Percentiles rank a stretch among this genome's conserved stretches.
phyloP scores from a whole-genome alignment of 53 echinoderm and acorn worm genomes.

The Arbacia lixula region DNA sequence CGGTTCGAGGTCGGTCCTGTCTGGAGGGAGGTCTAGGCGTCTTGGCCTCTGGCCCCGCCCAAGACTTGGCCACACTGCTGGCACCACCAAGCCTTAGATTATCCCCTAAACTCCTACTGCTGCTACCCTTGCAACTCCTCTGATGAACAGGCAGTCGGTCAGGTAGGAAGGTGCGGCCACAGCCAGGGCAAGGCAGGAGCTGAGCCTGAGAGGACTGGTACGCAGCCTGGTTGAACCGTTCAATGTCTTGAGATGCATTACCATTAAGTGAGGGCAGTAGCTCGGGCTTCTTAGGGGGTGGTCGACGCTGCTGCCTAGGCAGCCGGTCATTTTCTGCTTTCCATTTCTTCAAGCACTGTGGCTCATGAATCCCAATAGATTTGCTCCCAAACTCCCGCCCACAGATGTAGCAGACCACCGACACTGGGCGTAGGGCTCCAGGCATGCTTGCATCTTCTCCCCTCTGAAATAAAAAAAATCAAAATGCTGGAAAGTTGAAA shows the following conservation, averaged over 20 bases:
- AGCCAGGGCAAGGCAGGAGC: slow-evolving; percentile 84
- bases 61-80: slow-evolving; percentile 59
- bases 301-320: slow-evolving; percentile 83
- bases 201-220: slow-evolving; percentile 77
- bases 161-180: slow-evolving; percentile 92
- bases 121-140: slow-evolving; percentile 62
- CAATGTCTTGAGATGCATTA: slow-evolving; percentile 20
- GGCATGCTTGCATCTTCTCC: no score
- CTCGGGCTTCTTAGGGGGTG: slow-evolving; percentile 79
- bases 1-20: slow-evolving; percentile 71
- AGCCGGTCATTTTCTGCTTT: slow-evolving; percentile 79
- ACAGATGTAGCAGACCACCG: slow-evolving; percentile 96
- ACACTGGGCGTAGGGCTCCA: slow-evolving; percentile 63
- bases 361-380: slow-evolving; percentile 97
- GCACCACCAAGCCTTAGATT: slow-evolving; percentile 4
- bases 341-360: slow-evolving; percentile 96
- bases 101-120: no score
- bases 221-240: slow-evolving; percentile 86
- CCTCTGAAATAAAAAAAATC: no score
- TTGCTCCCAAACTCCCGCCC: slow-evolving; percentile 95
- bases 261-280: slow-evolving; percentile 12
- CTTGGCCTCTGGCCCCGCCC: slow-evolving; percentile 62
- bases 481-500: no score
- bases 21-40: slow-evolving; percentile 42
- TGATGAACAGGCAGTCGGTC: slow-evolving; percentile 92